Base-by-base conservation (phyloP, 2,113 vertebrate species). In the Sinocyclocheilus anophthalmus region DNA sequence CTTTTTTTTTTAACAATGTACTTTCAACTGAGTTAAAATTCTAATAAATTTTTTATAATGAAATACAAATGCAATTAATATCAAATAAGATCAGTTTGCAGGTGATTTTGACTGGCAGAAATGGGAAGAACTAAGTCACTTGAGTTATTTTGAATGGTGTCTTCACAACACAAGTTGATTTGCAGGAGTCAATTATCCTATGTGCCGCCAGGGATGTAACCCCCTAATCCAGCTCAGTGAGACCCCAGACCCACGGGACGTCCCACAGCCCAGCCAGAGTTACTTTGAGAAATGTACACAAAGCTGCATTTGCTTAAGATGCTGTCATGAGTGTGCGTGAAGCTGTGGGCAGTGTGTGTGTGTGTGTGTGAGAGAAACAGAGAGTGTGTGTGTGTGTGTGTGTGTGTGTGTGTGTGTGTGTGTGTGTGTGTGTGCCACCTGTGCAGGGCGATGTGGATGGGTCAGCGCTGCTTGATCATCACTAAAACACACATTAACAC, bases 101-200 rank as follows among this genome's bases (percentile, higher is more conserved):
- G 33, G 33, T 39, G 69, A 39, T 10, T 20, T 8, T 37, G 72
- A 12, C 72, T 6, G 72, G 9, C 72, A n/a, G 22, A n/a, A 48
- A 48, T 20, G 8, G 3, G 50, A 55, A 20, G 18, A 59, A 33
- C 26, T 2, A 4, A 79, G 48, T 84, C 37, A 48, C 26, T 55
- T 12, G 13, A 26, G 53, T 45, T 67, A 14, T 85, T 53, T 67
- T 16, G 61, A 42, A 30, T 5, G 22, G 48, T 82, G 55, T 26
- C 69, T 82, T 88, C 59, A 48, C 55, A 10, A 42, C 72, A 39
- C 67, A 72, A 91, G 84, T 30, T 70, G 88, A 90, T 92, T 93
- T 93, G 90, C 88, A 90, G 87, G 81, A 92, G 89, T 92, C 93
- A 93, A 94, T 94, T 91, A 94, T 90, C 83, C 88, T 90, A 91